A percentile compares a stretch with the other conserved stretches of the same genome.
Conservation (phyloP, 2,113 vertebrate genomes). For the Cavia aperea region DNA sequence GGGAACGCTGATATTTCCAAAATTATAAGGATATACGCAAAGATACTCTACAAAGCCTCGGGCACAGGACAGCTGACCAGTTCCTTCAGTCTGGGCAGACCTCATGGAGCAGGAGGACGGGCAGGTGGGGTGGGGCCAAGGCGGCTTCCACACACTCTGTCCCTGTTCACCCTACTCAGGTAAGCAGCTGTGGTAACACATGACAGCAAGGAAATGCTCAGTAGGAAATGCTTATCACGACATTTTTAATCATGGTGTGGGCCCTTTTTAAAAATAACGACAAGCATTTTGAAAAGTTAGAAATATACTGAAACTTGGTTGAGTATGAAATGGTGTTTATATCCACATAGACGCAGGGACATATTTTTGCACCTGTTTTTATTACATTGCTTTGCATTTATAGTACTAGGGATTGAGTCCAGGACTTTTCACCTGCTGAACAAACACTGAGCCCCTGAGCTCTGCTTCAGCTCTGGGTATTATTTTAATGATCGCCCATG, state of each 20-base stretch:
- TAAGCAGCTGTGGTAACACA: fast-evolving
- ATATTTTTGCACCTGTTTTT: background rate
- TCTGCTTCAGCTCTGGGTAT: fast-evolving
- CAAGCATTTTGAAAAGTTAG: background rate
- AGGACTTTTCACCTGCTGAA: no score
- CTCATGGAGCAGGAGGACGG: fast-evolving
- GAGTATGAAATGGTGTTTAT: background rate
- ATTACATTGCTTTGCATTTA: background rate
- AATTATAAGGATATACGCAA: background rate
- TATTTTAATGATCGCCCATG: background rate
- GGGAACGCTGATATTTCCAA: background rate
- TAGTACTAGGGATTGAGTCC: background rate
- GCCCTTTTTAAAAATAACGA: background rate
- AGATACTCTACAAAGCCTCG: no score
- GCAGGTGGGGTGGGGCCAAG: background rate
- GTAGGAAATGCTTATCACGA: background rate
- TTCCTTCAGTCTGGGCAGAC: no score
- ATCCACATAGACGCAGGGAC: background rate
- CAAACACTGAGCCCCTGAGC: background rate
- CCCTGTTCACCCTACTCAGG: background rate
- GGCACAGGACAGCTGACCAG: background rate
- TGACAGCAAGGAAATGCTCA: background rate
- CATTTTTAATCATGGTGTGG: background rate
- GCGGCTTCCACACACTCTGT: background rate
- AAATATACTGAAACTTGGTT: background rate